Evolutionary conservation across 2,113 vertebrate species (phyloP), one percentile per base, ranked within the genome.

Genomic region (Xyrauchen texanus): DNA sequence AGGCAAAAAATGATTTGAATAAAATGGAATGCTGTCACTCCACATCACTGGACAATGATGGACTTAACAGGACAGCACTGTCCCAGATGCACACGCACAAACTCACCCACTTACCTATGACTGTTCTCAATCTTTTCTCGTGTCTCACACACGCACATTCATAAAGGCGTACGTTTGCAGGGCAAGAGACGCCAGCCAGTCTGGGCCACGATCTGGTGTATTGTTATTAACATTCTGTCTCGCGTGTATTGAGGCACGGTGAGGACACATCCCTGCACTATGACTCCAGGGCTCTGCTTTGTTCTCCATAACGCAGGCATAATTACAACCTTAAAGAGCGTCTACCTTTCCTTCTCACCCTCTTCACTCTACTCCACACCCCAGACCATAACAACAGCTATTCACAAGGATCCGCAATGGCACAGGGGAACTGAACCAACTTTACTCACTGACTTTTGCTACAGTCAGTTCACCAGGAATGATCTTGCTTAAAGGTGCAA

Each of bases 201-300:
- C 92, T 93, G 88, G 86, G 84, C 83, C 77, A 52, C 58, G 81
- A 82, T 88, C 82, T 84, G 85, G 82, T 84, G 85, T 86, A 89
- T 89, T 91, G 90, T 91, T 92, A 88, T 88, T 83, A 89, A 83
- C 88, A 78, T 87, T 89, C 79, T 89, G 80, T 83, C 76, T 80
- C 80, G 90, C 87, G 85, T 89, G 89, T 89, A 85, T 90, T 87
- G 86, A 87, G 88, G 88, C 85, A 69, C 64, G 11, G 81, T 46
- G 47, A 87, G 85, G 88, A 87, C 87, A 88, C 89, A 85, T 90
- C 89, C 91, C 90, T 90, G 91, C 85, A 80, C 87, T 79, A 83
- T 93, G 89, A 91, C 93, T 90, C 83, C 88, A 91, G 92, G 92
- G 91, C 88, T 86, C 60, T 0, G 65, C 91, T 93, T 93, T 93